Conservation (phyloP, 2,113 vertebrate genomes). For the Tilapia sparmanii region DNA sequence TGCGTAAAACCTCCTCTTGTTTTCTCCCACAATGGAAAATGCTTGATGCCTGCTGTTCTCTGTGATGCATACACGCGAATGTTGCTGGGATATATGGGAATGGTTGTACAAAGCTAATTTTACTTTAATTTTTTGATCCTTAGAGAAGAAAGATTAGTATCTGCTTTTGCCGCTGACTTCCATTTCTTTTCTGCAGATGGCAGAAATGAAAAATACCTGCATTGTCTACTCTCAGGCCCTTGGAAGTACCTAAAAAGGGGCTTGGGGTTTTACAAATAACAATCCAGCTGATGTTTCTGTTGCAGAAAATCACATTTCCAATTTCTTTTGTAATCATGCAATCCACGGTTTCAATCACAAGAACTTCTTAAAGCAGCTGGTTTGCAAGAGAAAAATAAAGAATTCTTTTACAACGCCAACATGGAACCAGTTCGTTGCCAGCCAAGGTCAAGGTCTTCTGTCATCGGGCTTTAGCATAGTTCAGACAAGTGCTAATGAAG, state of each 20-base stretch:
- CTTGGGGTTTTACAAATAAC: not conserved
- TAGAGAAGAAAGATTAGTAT: not conserved
- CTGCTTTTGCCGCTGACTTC: not conserved
- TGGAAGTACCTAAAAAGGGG: not conserved
- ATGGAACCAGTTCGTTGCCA: not conserved
- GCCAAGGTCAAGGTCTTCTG: not conserved
- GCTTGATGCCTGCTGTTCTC: not conserved
- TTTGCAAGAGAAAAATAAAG: not conserved
- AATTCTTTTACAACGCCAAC: not conserved
- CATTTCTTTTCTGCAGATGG: not conserved
- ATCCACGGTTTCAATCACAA: not conserved
- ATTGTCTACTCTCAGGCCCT: not conserved
- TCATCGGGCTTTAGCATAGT: not conserved
- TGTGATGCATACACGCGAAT: not conserved
- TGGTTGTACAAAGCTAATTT: not conserved
- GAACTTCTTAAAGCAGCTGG: not conserved
- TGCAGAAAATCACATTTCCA: not conserved
- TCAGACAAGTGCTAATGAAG: slow-evolving; percentile 23
- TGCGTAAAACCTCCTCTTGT: not conserved
- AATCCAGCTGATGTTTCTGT: not conserved
- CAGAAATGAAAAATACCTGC: not conserved
- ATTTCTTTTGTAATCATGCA: not conserved
- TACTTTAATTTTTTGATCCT: not conserved
- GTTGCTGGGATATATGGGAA: not conserved
- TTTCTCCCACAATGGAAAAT: not conserved